These are phyloP conservation scores for Pterocles gutturalis DNA, from an alignment of 2,113 vertebrate genomes.

Conservation along the genomic window DNA sequence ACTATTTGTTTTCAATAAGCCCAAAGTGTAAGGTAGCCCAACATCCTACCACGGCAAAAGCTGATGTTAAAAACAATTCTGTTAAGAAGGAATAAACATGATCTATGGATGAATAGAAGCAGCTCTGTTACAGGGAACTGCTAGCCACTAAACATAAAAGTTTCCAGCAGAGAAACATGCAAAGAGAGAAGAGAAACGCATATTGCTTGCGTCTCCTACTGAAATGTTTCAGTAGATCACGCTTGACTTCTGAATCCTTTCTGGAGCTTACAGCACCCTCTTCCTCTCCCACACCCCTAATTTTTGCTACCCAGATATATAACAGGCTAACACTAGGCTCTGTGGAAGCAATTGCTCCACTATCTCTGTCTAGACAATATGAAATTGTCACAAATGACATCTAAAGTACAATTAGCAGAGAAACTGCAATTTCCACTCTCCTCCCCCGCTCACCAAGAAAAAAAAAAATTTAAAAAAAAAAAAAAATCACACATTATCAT, in stretches of 20 bases:
- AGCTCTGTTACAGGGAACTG: neutral
- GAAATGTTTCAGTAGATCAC: neutral
- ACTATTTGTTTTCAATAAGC: neutral
- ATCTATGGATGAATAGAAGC: neutral
- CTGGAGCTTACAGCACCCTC: neutral
- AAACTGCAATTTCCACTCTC: constrained; percentile 78
- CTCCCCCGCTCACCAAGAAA: constrained; percentile 54
- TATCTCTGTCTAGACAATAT: constrained; percentile 80
- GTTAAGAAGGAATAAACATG: neutral
- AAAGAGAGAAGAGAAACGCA: neutral
- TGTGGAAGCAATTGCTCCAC: constrained; percentile 65
- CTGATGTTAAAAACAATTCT: neutral
- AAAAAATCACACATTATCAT: constrained; percentile 61
- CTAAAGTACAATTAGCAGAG: constrained; percentile 78
- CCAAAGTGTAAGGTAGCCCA: neutral
- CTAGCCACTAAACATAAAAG: neutral
- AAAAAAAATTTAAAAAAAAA: neutral
- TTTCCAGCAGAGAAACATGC: neutral
- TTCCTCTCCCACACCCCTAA: neutral
- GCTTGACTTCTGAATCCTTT: neutral
- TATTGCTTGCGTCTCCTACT: neutral
- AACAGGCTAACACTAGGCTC: constrained; percentile 63
- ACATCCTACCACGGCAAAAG: neutral
- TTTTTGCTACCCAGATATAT: constrained; percentile 54
- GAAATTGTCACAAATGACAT: constrained; percentile 78